Evolutionary conservation across 2,888 invertebrate species (phyloP).

Genomic region (Stictocephala bisonia): DNA sequence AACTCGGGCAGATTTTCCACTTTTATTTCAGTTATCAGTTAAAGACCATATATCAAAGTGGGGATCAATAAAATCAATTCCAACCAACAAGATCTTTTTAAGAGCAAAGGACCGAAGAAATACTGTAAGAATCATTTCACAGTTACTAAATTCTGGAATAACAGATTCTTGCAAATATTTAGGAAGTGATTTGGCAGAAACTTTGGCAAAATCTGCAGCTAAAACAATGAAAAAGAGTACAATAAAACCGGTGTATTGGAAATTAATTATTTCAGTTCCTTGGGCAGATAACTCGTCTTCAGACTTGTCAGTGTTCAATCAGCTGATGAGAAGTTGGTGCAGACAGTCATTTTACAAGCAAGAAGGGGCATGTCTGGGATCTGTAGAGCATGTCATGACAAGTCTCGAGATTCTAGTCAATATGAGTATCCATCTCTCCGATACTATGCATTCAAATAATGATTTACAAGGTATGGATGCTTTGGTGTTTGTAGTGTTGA

Average conservation of each 20-base stretch:
- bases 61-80: conserved; percentile 46
- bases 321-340: conserved; percentile 36
- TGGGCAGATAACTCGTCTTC: conserved; percentile 10
- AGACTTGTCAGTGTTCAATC: conserved; percentile 17
- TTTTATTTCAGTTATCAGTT: conserved; percentile 47
- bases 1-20: conserved; percentile 64
- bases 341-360: conserved; percentile 38
- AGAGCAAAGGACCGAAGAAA: conserved; percentile 50
- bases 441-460: neutral
- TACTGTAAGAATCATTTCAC: conserved; percentile 42
- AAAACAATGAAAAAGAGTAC: conserved; percentile 19
- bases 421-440: conserved; percentile 35
- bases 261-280: conserved; percentile 53
- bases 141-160: conserved; percentile 44
- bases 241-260: conserved; percentile 54
- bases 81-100: conserved; percentile 38
- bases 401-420: conserved; percentile 34
- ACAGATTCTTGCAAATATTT: conserved; percentile 44
- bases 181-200: conserved; percentile 48
- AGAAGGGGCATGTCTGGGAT: conserved; percentile 25
- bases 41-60: conserved; percentile 51
- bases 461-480: conserved; percentile 31
- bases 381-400: conserved; percentile 38
- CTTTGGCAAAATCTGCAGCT: conserved; percentile 40
- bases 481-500: conserved; percentile 33